Evolutionary conservation across 2,797 vertebrate species (phyloP).

Genomic region (Psittacula echo): DNA sequence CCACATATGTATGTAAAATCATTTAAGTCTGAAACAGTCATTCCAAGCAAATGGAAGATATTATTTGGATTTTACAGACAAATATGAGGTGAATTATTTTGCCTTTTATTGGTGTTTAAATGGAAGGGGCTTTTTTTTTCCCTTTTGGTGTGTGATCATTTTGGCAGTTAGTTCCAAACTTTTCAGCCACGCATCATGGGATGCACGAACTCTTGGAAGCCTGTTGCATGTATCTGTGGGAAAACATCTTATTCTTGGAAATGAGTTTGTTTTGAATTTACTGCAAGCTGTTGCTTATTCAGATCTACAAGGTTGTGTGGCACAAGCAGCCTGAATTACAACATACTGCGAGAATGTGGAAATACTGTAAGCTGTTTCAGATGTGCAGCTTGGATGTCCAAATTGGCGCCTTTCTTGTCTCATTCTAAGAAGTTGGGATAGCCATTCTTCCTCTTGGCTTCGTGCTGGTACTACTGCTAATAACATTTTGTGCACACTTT

Average conservation of each 20-base stretch:
- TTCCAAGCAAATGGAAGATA: neutral
- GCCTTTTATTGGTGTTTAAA: neutral
- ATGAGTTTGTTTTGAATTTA: conserved; percentile 59
- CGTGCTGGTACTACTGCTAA: neutral
- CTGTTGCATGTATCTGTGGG: conserved; percentile 36
- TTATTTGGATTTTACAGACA: neutral
- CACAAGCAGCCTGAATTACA: conserved; percentile 29
- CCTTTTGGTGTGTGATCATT: neutral
- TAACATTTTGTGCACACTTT: neutral
- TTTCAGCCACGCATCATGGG: neutral
- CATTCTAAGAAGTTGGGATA: neutral
- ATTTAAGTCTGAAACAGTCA: neutral
- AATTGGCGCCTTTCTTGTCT: neutral
- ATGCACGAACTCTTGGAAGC: conserved; percentile 31
- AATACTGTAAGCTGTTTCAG: conserved; percentile 30
- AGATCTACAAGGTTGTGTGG: conserved; percentile 52
- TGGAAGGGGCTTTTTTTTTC: neutral
- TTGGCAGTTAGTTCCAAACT: conserved; percentile 12
- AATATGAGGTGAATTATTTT: neutral
- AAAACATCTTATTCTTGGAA: conserved; percentile 66
- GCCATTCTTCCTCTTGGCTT: conserved; percentile 5
- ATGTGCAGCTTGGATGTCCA: neutral
- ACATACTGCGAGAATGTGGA: conserved; percentile 55
- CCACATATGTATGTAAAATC: neutral
- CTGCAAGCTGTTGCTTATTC: conserved; percentile 64